Percentiles rank a stretch among this genome's conserved stretches.
Conservation (phyloP, 2,888 invertebrate species). For the Orthosia cruda region DNA sequence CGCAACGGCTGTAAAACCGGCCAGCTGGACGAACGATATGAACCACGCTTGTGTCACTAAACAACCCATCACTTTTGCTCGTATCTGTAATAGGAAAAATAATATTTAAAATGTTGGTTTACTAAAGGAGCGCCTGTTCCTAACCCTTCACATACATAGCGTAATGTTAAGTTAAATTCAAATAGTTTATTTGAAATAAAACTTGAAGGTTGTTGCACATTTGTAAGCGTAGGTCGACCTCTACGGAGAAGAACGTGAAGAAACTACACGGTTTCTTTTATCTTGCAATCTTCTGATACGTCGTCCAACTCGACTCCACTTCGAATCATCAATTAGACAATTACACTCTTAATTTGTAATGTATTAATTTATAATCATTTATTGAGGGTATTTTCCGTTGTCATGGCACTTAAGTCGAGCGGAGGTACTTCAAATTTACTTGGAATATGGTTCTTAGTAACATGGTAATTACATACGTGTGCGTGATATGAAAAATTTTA, state of each 20-base stretch:
- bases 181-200: no score
- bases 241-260: no score
- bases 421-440: neutral
- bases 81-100: constrained; percentile 74
- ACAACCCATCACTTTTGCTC: constrained; percentile 80
- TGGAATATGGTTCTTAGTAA: neutral
- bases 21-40: constrained; percentile 72
- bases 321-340: no score
- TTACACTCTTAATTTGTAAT: no score
- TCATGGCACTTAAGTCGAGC: neutral
- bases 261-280: no score
- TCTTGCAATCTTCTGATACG: no score
- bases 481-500: neutral
- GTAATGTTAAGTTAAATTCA: no score
- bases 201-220: neutral
- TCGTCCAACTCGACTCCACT: no score
- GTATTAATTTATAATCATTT: neutral
- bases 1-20: constrained; percentile 56
- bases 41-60: constrained; percentile 60
- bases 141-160: no score
- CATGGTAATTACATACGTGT: neutral
- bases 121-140: no score
- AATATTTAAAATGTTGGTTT: no score
- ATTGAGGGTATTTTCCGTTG: neutral
- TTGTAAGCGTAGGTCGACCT: no score